phyloP scores from a whole-genome alignment of 2,888 invertebrate genomes.

The Hipparchia semele region DNA sequence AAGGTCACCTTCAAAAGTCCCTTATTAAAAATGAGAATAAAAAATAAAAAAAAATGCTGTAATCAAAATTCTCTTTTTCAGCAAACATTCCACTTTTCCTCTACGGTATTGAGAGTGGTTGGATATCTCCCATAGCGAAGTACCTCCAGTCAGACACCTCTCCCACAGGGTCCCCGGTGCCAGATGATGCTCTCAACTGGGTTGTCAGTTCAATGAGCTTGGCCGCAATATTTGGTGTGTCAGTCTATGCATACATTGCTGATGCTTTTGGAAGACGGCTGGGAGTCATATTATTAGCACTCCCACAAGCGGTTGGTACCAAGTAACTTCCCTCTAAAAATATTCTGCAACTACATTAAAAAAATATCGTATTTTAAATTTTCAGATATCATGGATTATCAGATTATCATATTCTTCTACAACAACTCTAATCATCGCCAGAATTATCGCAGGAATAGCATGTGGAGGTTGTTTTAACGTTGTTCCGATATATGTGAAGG shows the following conservation, averaged over 20 bases:
- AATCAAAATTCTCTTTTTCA: neutral
- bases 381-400: slow-evolving; percentile 63
- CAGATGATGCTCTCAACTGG: slow-evolving; percentile 9
- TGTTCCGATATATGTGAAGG: slow-evolving; percentile 60
- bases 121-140: slow-evolving; percentile 21
- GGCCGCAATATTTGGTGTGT: slow-evolving; percentile 20
- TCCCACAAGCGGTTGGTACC: slow-evolving; percentile 12
- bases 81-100: slow-evolving; percentile 11
- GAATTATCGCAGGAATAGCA: slow-evolving; percentile 52
- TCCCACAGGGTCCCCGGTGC: slow-evolving; percentile 12
- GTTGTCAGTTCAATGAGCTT: slow-evolving; percentile 22
- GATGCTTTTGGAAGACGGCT: slow-evolving; percentile 18
- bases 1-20: no score
- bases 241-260: slow-evolving; percentile 12
- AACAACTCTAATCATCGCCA: slow-evolving; percentile 51
- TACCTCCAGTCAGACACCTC: slow-evolving; percentile 13
- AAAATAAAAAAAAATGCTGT: no score
- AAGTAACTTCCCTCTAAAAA: neutral
- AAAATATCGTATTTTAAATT: slow-evolving; percentile 27
- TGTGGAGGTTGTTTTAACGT: slow-evolving; percentile 56
- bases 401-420: slow-evolving; percentile 54
- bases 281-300: slow-evolving; percentile 11
- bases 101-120: slow-evolving; percentile 16
- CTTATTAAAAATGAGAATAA: no score
- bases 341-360: neutral